phyloP scores from a whole-genome alignment of 2,888 invertebrate genomes.

The Geophilus truncorum region DNA sequence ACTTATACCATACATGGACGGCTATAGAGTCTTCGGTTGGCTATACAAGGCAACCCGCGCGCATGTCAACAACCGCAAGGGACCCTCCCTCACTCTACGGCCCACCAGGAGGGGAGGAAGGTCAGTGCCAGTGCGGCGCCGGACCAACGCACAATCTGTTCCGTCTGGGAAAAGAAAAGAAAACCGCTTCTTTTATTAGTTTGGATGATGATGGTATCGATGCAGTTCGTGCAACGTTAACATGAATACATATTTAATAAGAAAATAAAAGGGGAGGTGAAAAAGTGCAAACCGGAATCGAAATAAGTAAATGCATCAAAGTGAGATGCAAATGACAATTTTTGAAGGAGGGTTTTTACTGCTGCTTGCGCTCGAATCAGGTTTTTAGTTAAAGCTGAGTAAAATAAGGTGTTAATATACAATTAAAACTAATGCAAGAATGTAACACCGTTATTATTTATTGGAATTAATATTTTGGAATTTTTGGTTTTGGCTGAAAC shows the following conservation, averaged over 20 bases:
- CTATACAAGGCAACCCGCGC: not conserved
- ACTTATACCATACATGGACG: not conserved
- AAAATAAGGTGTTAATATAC: no score
- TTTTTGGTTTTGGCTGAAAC: no score
- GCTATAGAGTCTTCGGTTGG: not conserved
- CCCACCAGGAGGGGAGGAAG: not conserved
- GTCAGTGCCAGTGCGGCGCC: not conserved
- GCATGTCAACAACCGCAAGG: not conserved
- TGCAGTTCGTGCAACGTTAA: not conserved
- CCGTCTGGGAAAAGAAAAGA: not conserved
- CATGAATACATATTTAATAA: not conserved
- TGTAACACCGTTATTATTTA: no score
- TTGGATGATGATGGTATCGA: not conserved
- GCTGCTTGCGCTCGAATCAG: no score
- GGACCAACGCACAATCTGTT: not conserved
- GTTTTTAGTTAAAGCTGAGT: no score
- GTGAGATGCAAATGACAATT: no score
- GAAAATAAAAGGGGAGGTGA: not conserved
- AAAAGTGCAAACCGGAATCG: no score
- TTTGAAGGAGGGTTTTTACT: no score
- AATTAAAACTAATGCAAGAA: no score
- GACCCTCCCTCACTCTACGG: not conserved
- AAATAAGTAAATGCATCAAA: no score
- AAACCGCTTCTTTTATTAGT: not conserved
- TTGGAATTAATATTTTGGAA: no score